phyloP scores from a whole-genome alignment of 2,113 vertebrate genomes.

The Gymnocephalus cernua region DNA sequence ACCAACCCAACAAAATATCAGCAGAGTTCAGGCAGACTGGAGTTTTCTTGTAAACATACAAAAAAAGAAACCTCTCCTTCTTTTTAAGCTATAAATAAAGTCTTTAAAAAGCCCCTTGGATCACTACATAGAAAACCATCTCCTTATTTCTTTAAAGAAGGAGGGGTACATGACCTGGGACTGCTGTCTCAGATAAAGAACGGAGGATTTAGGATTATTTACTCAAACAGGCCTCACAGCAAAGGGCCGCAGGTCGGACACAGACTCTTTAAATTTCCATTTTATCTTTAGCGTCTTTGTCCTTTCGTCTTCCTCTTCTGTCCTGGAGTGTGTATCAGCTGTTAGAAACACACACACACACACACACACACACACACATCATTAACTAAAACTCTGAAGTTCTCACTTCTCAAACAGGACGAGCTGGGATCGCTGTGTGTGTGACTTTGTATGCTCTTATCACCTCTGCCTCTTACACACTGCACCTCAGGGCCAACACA shows the following conservation, averaged over 20 bases:
- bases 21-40: neutral
- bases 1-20: neutral
- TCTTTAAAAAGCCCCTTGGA: too few species aligned
- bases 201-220: too few species aligned
- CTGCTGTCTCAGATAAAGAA: too few species aligned
- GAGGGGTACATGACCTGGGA: too few species aligned
- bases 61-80: too few species aligned
- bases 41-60: neutral
- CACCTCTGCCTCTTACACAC: slow-evolving; percentile 78
- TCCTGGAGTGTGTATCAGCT: slow-evolving; percentile 29
- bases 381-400: slow-evolving; percentile 51
- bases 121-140: too few species aligned
- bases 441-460: slow-evolving; percentile 71
- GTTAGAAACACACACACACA: slow-evolving; percentile 12
- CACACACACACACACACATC: slow-evolving; percentile 49
- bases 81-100: neutral
- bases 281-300: neutral
- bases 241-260: too few species aligned
- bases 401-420: slow-evolving; percentile 66
- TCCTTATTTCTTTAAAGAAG: too few species aligned
- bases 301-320: slow-evolving; percentile 5
- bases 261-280: neutral
- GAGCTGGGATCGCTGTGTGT: slow-evolving; percentile 61
- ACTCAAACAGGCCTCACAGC: too few species aligned
- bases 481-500: slow-evolving; percentile 58